Evolutionary conservation across 35 echinoderm and acorn worm species (phyloP).

Genomic region (Hemicentrotus pulcherrimus): DNA sequence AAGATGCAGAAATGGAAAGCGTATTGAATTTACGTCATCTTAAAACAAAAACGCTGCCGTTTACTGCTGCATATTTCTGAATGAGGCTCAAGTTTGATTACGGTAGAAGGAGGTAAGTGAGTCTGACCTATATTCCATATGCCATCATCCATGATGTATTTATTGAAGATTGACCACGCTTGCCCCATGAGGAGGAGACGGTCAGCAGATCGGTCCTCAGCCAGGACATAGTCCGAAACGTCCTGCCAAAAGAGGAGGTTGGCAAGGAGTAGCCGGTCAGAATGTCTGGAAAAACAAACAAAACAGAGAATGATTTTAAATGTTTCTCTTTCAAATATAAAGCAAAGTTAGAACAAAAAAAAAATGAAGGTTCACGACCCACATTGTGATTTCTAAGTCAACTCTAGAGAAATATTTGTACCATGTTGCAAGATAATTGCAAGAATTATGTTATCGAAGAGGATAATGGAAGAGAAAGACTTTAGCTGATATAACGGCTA

Average conservation of each 20-base stretch:
- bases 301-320: neutral
- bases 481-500: too few species aligned
- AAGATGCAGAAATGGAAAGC: too few species aligned
- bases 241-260: conserved; percentile 97
- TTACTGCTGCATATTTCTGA: too few species aligned
- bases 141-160: conserved; percentile 79
- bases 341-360: neutral
- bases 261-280: conserved; percentile 63
- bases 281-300: conserved; percentile 67
- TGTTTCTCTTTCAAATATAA: neutral
- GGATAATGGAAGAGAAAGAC: too few species aligned
- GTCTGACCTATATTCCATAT: conserved; percentile 89
- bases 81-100: neutral
- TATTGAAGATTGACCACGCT: conserved; percentile 90
- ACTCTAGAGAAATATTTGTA: too few species aligned
- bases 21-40: too few species aligned
- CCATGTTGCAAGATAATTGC: too few species aligned
- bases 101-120: neutral
- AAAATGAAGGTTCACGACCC: too few species aligned
- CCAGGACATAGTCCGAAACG: conserved; percentile 86
- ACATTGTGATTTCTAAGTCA: too few species aligned
- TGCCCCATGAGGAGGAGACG: conserved; percentile 90
- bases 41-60: too few species aligned
- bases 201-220: conserved; percentile 84
- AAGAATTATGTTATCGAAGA: too few species aligned